A percentile compares a stretch with the other conserved stretches of the same genome.
These are phyloP conservation scores for Epinotia ramella DNA, from an alignment of 2,888 invertebrate species.

Conservation along the genomic window DNA sequence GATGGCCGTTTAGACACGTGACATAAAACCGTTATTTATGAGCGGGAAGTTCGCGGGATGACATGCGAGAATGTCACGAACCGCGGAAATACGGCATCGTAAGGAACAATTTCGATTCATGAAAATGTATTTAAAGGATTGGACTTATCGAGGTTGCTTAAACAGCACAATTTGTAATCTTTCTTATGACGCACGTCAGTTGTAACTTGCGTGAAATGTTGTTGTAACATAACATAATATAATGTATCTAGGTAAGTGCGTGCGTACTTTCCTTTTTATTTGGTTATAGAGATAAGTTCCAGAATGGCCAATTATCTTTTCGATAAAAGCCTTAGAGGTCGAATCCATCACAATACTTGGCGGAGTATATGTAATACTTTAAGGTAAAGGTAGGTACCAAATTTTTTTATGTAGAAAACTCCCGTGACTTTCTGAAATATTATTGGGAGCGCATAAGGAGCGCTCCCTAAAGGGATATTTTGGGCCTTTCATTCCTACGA, in stretches of 20 bases:
- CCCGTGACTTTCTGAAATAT: too few relatives aligned
- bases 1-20: constrained; percentile 80
- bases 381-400: not conserved
- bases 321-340: constrained; percentile 27
- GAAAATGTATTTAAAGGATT: constrained; percentile 67
- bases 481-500: too few relatives aligned
- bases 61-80: constrained; percentile 82
- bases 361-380: not conserved
- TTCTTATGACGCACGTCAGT: constrained; percentile 23
- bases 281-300: constrained; percentile 30
- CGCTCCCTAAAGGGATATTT: too few relatives aligned
- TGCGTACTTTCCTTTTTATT: constrained; percentile 38
- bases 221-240: not conserved
- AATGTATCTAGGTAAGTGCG: not conserved
- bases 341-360: not conserved
- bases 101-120: constrained; percentile 80
- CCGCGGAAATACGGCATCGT: constrained; percentile 70
- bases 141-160: constrained; percentile 46
- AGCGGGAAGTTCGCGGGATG: constrained; percentile 79
- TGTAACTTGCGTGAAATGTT: constrained; percentile 11
- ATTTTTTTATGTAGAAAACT: too few relatives aligned
- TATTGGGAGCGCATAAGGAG: too few relatives aligned
- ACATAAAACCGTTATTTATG: constrained; percentile 81
- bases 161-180: constrained; percentile 25
- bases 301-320: constrained; percentile 17